Evolutionary conservation across 2,113 vertebrate species (phyloP).

Genomic region (Chloebia gouldiae): DNA sequence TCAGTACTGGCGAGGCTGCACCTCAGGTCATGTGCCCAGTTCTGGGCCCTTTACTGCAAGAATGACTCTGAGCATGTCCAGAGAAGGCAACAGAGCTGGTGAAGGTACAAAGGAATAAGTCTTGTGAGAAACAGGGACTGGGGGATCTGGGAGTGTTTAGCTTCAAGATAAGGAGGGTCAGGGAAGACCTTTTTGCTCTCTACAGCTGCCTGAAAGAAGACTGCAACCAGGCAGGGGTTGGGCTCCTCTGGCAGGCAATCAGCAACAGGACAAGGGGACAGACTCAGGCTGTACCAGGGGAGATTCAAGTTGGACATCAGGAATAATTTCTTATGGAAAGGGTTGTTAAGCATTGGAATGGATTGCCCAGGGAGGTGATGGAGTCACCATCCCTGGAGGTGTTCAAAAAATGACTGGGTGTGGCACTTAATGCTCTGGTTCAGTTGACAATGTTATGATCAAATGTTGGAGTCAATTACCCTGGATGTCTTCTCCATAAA

Average conservation of each 20-base stretch:
- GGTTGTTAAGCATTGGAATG: background rate
- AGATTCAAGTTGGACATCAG: background rate
- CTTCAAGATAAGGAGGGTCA: background rate
- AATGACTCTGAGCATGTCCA: accelerated
- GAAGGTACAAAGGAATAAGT: background rate
- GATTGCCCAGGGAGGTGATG: background rate
- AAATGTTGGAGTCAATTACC: background rate
- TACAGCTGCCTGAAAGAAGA: background rate
- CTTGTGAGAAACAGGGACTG: background rate
- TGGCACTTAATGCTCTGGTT: background rate
- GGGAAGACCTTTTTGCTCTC: background rate
- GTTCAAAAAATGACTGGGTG: background rate
- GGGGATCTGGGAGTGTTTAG: background rate
- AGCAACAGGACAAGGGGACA: background rate
- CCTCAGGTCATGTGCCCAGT: background rate
- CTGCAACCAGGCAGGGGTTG: background rate
- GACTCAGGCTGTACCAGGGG: background rate
- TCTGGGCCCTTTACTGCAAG: background rate
- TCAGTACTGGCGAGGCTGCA: background rate
- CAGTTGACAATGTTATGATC: background rate
- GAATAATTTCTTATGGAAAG: background rate
- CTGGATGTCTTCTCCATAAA: background rate
- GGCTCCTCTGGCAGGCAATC: background rate
- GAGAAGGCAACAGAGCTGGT: background rate
- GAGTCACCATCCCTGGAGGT: background rate